A percentile compares a stretch with the other conserved stretches of the same genome.
phyloP scores from a whole-genome alignment of 2,888 invertebrate species.

The Cylindroiulus punctatus region DNA sequence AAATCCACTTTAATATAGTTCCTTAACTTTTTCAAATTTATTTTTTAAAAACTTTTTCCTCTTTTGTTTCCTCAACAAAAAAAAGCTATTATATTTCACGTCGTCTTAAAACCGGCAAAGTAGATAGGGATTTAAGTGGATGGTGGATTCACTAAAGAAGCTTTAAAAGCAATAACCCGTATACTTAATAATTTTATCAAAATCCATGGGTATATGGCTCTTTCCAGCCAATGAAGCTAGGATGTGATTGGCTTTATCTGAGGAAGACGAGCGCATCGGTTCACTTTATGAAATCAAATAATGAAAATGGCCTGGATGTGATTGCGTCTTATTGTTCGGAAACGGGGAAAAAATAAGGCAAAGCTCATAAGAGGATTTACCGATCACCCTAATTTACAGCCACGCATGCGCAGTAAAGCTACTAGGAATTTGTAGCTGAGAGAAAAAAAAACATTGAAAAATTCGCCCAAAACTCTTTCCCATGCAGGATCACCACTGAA shows the following conservation, averaged over 20 bases:
- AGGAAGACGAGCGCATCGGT: background rate
- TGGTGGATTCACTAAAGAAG: slow-evolving; percentile 32
- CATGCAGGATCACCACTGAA: too few relatives aligned
- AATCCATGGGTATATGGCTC: background rate
- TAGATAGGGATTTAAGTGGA: slow-evolving; percentile 27
- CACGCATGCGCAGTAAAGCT: background rate
- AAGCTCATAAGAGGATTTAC: background rate
- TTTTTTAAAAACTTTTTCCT: background rate
- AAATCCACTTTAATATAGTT: slow-evolving; percentile 32
- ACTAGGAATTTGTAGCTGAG: background rate
- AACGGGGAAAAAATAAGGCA: slow-evolving; percentile 26
- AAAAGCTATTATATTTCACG: slow-evolving; percentile 11
- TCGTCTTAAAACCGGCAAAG: slow-evolving; percentile 21
- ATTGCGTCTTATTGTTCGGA: slow-evolving; percentile 32
- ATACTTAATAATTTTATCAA: slow-evolving; percentile 27
- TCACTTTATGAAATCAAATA: slow-evolving; percentile 14
- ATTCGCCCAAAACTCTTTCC: too few relatives aligned
- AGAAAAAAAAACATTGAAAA: background rate
- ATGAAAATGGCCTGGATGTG: slow-evolving; percentile 13
- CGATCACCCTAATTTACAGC: slow-evolving; percentile 5
- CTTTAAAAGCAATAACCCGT: slow-evolving; percentile 32
- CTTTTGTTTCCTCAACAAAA: background rate
- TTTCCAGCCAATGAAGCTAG: slow-evolving; percentile 14
- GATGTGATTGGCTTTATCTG: slow-evolving; percentile 6
- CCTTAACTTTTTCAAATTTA: slow-evolving; percentile 26